Conservation (phyloP, 2,113 vertebrate genomes). For the Eretmochelys imbricata region DNA sequence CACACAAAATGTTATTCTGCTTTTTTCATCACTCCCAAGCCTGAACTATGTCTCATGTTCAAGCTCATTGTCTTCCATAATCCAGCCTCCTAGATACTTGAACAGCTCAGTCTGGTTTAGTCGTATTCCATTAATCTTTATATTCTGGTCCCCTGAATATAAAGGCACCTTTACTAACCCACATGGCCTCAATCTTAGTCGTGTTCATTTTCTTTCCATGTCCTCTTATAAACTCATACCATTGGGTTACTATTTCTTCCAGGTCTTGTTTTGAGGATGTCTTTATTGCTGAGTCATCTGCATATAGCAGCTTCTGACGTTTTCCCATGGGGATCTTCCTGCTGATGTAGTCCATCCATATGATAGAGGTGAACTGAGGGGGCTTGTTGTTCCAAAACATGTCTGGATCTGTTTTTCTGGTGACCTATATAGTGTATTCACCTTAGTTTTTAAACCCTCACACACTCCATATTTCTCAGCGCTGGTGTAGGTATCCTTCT, state of each 20-base stretch:
- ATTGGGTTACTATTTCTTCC: neutral
- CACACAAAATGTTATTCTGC: no score
- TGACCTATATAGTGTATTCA: neutral
- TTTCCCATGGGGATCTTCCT: neutral
- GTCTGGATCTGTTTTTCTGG: neutral
- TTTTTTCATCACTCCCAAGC: no score
- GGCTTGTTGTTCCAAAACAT: neutral
- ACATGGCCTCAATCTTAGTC: no score
- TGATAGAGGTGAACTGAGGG: neutral
- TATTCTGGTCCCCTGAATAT: no score
- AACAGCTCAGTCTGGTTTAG: no score
- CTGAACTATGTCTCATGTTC: no score
- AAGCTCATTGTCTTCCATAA: no score
- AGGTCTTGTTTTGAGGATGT: neutral
- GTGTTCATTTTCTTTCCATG: no score
- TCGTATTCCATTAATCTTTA: no score
- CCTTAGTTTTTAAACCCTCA: neutral
- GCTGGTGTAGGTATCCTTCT: neutral
- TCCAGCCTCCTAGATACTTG: no score
- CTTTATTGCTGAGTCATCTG: neutral
- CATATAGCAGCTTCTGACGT: neutral
- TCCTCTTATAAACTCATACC: no score
- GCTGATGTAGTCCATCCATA: neutral
- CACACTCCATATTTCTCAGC: neutral
- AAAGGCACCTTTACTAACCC: no score